phyloP scores from a whole-genome alignment of 1,140 invertebrate species.

The Carposina sasakii region DNA sequence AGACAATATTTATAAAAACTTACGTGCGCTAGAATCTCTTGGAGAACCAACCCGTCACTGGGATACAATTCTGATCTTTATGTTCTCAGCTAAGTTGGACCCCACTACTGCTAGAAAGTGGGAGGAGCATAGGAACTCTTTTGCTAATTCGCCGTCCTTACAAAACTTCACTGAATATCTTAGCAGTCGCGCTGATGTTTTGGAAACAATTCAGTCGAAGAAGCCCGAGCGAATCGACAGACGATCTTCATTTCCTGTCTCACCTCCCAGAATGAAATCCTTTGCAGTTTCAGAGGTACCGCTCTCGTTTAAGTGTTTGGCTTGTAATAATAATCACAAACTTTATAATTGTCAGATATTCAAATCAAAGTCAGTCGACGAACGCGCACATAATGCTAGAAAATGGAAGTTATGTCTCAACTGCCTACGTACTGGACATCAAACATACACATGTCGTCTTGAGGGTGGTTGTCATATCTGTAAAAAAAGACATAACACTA shows the following conservation, averaged over 20 bases:
- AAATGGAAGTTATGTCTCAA: slow-evolving; percentile 8
- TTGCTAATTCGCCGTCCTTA: not conserved
- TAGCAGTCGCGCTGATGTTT: not conserved
- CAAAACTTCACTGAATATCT: not conserved
- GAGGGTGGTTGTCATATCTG: no score
- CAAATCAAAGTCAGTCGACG: not conserved
- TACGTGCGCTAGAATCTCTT: slow-evolving; percentile 1
- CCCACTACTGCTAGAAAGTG: not conserved
- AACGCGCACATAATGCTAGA: slow-evolving; percentile 5
- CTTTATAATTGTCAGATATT: slow-evolving; percentile 6
- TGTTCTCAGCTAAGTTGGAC: slow-evolving; percentile 5
- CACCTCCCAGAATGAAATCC: not conserved
- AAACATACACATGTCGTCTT: no score
- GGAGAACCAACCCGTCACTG: slow-evolving; percentile 1
- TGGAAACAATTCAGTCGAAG: slow-evolving; percentile 3
- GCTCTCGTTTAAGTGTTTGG: not conserved
- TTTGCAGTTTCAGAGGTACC: no score
- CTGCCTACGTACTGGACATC: slow-evolving; percentile 5
- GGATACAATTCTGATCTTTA: slow-evolving; percentile 4
- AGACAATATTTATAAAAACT: slow-evolving; percentile 5
- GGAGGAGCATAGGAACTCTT: slow-evolving; percentile 3
- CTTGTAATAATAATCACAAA: not conserved
- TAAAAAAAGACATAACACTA: no score
- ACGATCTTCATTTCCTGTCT: not conserved
- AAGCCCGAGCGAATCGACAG: not conserved